phyloP scores from a whole-genome alignment of 2,888 invertebrate species.

The Amphipoea lucens region DNA sequence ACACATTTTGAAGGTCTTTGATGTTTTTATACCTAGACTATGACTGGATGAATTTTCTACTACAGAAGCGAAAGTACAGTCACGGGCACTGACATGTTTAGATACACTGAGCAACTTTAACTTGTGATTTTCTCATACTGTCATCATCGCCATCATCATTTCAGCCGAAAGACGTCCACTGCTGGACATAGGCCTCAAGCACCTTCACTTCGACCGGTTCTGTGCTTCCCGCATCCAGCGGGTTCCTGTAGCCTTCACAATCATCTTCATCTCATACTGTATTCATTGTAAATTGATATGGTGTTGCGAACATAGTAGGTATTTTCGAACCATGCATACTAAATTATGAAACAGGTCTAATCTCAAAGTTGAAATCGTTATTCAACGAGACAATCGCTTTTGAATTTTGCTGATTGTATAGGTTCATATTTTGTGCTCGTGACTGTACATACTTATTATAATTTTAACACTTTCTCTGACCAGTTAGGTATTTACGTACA shows the following conservation, averaged over 20 bases:
- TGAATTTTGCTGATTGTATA: neutral
- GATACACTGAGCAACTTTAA: neutral
- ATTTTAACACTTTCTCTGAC: constrained; percentile 37
- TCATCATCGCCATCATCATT: no score
- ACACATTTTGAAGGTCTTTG: constrained; percentile 23
- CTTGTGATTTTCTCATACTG: neutral
- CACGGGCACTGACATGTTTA: neutral
- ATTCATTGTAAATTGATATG: neutral
- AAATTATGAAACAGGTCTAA: neutral
- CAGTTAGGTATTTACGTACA: constrained; percentile 15
- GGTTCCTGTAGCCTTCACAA: neutral
- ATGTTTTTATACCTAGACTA: neutral
- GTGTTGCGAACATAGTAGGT: neutral
- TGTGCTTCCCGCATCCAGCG: neutral
- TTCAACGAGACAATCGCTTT: neutral
- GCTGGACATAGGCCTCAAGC: neutral
- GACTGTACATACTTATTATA: constrained; percentile 10
- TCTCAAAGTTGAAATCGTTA: neutral
- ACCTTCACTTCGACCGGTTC: neutral
- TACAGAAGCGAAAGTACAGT: neutral
- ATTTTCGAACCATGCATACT: neutral
- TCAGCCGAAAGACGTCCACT: neutral
- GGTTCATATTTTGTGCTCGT: neutral
- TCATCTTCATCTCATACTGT: neutral
- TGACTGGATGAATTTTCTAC: neutral